Conservation (phyloP, 2,888 invertebrate genomes). For the Nymphalis polychloros region DNA sequence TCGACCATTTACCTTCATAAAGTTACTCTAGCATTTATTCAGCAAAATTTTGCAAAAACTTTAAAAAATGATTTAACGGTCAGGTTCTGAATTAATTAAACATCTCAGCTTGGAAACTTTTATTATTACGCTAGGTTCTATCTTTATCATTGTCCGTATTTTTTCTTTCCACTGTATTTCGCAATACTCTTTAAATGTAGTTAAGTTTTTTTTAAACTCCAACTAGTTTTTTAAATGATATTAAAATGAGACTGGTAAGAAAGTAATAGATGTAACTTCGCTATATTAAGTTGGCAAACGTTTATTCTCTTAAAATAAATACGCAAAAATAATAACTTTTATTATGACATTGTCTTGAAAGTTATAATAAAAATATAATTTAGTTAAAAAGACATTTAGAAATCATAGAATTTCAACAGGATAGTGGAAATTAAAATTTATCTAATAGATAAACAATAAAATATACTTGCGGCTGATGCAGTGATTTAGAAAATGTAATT, state of each 20-base stretch:
- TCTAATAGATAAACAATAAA: no score
- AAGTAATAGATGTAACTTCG: not conserved
- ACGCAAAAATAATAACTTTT: no score
- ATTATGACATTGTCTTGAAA: no score
- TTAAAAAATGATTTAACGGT: slow-evolving; percentile 37
- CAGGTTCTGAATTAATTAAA: slow-evolving; percentile 35
- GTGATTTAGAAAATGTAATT: no score
- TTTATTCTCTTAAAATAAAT: no score
- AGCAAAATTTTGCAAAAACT: slow-evolving; percentile 35
- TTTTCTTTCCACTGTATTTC: slow-evolving; percentile 11
- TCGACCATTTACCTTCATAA: not conserved
- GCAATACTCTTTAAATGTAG: slow-evolving; percentile 5
- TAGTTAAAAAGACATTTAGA: no score
- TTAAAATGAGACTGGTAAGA: slow-evolving; percentile 4
- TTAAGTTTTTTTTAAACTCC: slow-evolving; percentile 6
- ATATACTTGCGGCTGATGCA: no score
- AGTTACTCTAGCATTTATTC: slow-evolving; percentile 24
- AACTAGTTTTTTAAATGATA: slow-evolving; percentile 8
- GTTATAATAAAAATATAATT: no score
- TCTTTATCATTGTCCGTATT: slow-evolving; percentile 11
- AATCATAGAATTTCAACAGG: no score
- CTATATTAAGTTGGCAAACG: no score
- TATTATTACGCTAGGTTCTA: slow-evolving; percentile 18
- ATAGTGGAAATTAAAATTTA: no score
- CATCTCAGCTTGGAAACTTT: slow-evolving; percentile 31